phyloP scores from a whole-genome alignment of 2,113 vertebrate species.

The Toxotes chatareus region DNA sequence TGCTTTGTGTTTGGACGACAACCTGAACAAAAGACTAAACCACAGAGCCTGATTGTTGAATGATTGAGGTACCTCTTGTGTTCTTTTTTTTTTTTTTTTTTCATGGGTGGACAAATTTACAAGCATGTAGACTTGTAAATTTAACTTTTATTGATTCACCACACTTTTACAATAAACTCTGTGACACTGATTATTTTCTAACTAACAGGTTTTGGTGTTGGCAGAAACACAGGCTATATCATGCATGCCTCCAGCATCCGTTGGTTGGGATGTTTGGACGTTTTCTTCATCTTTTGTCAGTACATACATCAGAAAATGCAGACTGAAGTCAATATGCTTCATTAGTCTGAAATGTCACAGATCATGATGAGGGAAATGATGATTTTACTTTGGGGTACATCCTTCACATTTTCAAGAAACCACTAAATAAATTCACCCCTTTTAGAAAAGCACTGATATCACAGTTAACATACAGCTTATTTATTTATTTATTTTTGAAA shows the following conservation, averaged over 20 bases:
- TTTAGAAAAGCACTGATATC: not conserved
- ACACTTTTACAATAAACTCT: not conserved
- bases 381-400: not conserved
- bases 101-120: not conserved
- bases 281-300: no score
- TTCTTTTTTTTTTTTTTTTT: not conserved
- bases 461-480: not conserved
- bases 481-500: not conserved
- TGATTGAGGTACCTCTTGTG: conserved; percentile 13
- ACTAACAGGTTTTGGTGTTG: not conserved
- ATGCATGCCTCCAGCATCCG: not conserved
- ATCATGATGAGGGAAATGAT: not conserved
- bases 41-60: conserved; percentile 40
- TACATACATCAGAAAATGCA: no score
- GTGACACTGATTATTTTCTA: not conserved
- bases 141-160: not conserved
- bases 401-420: not conserved
- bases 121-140: not conserved
- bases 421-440: not conserved
- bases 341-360: no score
- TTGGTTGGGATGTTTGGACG: no score
- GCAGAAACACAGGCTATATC: not conserved
- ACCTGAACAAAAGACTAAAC: conserved; percentile 24
- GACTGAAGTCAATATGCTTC: no score
- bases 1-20: not conserved